Evolutionary conservation across 2,888 invertebrate genomes (phyloP).

Genomic region (Adineta ricciae): DNA sequence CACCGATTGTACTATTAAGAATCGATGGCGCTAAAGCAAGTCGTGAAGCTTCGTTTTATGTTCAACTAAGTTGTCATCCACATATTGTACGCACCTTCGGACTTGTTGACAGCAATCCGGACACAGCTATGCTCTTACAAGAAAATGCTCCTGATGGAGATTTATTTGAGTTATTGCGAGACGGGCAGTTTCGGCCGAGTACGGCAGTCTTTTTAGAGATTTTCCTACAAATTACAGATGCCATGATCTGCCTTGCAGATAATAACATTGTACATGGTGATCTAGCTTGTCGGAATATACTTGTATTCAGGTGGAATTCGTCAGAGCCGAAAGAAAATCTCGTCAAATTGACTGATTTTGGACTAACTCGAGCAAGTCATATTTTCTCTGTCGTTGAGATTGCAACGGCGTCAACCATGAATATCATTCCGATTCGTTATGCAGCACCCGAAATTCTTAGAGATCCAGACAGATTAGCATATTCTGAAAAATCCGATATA

Average conservation of each 20-base stretch:
- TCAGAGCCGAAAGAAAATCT: neutral
- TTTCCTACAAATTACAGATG: neutral
- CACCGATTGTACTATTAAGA: neutral
- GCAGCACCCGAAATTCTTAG: neutral
- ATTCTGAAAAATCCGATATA: conserved; percentile 1
- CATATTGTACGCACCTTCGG: neutral
- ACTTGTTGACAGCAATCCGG: neutral
- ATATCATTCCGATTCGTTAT: neutral
- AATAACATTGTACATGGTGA: neutral
- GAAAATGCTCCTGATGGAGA: neutral
- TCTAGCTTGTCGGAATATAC: conserved; percentile 1
- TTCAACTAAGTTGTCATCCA: neutral
- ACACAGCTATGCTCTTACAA: neutral
- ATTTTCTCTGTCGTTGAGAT: neutral
- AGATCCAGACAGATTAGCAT: neutral
- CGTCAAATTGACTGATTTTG: neutral
- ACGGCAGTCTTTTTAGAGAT: neutral
- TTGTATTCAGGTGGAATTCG: neutral
- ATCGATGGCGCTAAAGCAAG: neutral
- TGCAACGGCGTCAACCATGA: neutral
- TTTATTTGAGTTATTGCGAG: neutral
- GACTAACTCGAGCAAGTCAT: neutral
- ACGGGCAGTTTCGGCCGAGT: neutral
- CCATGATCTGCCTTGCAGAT: neutral
- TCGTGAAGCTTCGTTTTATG: neutral